Conservation (phyloP, 1,140 invertebrate species). For the Drosophila kikkawai region DNA sequence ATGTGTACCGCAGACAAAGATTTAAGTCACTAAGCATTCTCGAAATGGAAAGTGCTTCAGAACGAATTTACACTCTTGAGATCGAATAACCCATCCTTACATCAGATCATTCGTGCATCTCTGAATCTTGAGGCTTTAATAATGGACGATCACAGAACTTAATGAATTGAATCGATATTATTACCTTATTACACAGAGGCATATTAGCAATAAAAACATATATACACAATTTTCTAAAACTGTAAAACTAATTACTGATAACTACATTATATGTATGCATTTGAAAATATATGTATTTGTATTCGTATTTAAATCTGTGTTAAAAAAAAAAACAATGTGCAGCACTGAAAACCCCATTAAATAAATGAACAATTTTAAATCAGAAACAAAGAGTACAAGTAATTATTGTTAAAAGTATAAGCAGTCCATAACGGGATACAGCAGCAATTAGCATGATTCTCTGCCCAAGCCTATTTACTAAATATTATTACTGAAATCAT, state of each 20-base stretch:
- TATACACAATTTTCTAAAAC: conserved; percentile 17
- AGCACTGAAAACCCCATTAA: conserved; percentile 56
- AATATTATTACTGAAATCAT: neutral
- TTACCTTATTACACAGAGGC: conserved; percentile 12
- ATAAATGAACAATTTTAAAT: conserved; percentile 63
- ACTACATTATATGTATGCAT: conserved; percentile 23
- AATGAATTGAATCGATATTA: conserved; percentile 17
- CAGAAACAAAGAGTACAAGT: neutral
- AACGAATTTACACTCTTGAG: conserved; percentile 65
- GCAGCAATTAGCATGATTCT: neutral
- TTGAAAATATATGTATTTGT: conserved; percentile 43
- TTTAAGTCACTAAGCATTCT: too few species aligned
- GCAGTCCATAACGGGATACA: neutral
- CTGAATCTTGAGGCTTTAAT: conserved; percentile 45
- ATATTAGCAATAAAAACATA: conserved; percentile 37
- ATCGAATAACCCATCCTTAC: conserved; percentile 22
- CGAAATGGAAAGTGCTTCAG: conserved; percentile 30
- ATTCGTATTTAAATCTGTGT: conserved; percentile 52
- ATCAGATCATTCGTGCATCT: conserved; percentile 15
- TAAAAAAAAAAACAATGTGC: conserved; percentile 43
- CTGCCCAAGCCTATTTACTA: neutral
- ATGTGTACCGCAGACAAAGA: too few species aligned
- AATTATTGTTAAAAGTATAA: neutral
- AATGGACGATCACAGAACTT: conserved; percentile 41
- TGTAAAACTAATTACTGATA: conserved; percentile 35